phyloP scores from a whole-genome alignment of 2,888 invertebrate genomes.

The Mongoloraphidia duomilia region DNA sequence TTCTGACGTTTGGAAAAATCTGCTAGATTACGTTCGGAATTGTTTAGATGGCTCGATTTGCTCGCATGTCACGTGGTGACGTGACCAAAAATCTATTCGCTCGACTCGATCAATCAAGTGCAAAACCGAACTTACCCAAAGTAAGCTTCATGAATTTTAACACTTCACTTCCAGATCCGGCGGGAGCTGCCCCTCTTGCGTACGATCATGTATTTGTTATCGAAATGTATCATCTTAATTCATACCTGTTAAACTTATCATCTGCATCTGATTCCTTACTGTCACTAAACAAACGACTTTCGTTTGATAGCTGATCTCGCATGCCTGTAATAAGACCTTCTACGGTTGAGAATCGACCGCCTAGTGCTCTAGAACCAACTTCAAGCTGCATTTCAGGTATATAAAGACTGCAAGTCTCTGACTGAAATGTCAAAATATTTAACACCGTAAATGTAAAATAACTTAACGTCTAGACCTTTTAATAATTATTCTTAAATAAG shows the following conservation, averaged over 20 bases:
- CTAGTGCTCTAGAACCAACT: conserved; percentile 70
- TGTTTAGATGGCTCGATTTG: too few species aligned
- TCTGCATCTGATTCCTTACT: conserved; percentile 44
- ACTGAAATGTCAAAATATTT: conserved; percentile 29
- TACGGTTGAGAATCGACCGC: conserved; percentile 88
- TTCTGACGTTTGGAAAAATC: too few species aligned
- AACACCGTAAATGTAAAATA: too few species aligned
- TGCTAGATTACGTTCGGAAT: too few species aligned
- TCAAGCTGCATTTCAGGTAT: conserved; percentile 84
- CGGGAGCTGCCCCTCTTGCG: neutral
- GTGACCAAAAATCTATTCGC: too few species aligned
- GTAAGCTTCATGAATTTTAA: neutral
- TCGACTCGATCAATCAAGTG: too few species aligned
- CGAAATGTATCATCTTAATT: neutral
- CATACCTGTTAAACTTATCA: conserved; percentile 35
- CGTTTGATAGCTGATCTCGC: conserved; percentile 54
- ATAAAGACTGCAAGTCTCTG: conserved; percentile 62
- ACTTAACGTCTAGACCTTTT: too few species aligned
- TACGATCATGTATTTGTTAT: neutral
- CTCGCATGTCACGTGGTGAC: too few species aligned
- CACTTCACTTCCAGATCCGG: neutral
- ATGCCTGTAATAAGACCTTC: conserved; percentile 78
- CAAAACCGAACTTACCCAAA: too few species aligned
- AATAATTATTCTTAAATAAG: too few species aligned
- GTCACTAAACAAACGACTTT: conserved; percentile 57